Percentiles rank a stretch among this genome's conserved stretches.
These are phyloP conservation scores for Creontiades dilutus DNA, from an alignment of 2,888 invertebrate species.

Conservation along the genomic window DNA sequence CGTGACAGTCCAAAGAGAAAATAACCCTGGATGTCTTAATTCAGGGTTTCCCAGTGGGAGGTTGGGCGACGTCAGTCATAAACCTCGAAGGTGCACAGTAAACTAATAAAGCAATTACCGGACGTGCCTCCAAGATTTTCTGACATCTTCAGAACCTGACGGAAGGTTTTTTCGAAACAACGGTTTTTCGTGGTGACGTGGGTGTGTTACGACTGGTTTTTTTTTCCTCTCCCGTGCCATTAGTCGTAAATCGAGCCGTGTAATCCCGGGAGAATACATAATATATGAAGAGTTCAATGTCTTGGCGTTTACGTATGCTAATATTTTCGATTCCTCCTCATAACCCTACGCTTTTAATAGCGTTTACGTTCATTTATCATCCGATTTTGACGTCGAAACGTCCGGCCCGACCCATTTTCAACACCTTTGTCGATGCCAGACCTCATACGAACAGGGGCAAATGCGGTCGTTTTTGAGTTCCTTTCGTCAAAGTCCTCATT, in stretches of 20 bases:
- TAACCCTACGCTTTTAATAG: slow-evolving; percentile 16
- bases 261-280: too few species aligned
- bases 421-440: not conserved
- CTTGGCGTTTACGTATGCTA: slow-evolving; percentile 39
- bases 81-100: slow-evolving; percentile 19
- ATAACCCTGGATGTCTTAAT: slow-evolving; percentile 46
- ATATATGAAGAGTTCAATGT: slow-evolving; percentile 25
- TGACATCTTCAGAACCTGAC: not conserved
- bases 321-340: not conserved
- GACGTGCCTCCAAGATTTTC: slow-evolving; percentile 1
- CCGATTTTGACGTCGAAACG: not conserved
- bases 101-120: slow-evolving; percentile 58
- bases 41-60: slow-evolving; percentile 29
- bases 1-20: slow-evolving; percentile 40
- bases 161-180: not conserved
- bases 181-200: not conserved
- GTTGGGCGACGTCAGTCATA: slow-evolving; percentile 13
- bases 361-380: slow-evolving; percentile 43
- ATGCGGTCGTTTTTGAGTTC: not conserved
- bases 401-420: slow-evolving; percentile 36
- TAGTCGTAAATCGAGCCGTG: slow-evolving; percentile 43
- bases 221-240: not conserved
- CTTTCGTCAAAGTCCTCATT: not conserved
- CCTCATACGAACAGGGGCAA: too few species aligned
- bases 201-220: not conserved